phyloP scores from a whole-genome alignment of 2,797 vertebrate species.

The Sebastes oblongus region DNA sequence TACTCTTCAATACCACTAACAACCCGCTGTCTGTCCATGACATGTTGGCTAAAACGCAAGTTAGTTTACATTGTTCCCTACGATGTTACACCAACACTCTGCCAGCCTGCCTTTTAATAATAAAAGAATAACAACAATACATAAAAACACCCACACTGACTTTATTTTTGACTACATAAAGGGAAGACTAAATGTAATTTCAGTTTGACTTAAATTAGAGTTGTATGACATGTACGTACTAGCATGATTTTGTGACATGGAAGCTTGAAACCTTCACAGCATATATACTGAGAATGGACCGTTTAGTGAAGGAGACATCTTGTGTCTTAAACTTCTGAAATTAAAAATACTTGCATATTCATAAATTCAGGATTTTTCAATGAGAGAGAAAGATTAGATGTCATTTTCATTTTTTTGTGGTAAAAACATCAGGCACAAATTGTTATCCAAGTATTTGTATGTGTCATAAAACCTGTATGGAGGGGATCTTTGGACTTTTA shows the following conservation, averaged over 20 bases:
- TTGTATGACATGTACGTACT: fast-evolving
- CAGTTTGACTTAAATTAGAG: not conserved
- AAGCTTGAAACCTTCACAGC: too few species aligned
- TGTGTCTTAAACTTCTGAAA: not conserved
- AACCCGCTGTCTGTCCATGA: not conserved
- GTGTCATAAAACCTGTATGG: not conserved
- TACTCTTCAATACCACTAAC: too few species aligned
- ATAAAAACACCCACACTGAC: not conserved
- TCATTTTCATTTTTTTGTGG: not conserved
- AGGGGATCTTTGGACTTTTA: not conserved
- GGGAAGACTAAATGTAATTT: not conserved
- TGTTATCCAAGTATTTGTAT: not conserved
- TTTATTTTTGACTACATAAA: not conserved
- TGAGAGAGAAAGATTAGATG: not conserved
- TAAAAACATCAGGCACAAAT: not conserved
- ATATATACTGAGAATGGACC: not conserved
- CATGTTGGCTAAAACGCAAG: too few species aligned
- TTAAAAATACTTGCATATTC: not conserved
- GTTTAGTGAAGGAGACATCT: not conserved
- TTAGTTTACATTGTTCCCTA: not conserved
- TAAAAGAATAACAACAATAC: not conserved
- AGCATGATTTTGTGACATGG: not conserved
- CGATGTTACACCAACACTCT: fast-evolving
- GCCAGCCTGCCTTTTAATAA: not conserved
- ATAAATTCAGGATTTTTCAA: not conserved